These are phyloP conservation scores for Galaxea fascicularis DNA, from an alignment of 92 coral and sea anemone genomes.

Conservation along the genomic window DNA sequence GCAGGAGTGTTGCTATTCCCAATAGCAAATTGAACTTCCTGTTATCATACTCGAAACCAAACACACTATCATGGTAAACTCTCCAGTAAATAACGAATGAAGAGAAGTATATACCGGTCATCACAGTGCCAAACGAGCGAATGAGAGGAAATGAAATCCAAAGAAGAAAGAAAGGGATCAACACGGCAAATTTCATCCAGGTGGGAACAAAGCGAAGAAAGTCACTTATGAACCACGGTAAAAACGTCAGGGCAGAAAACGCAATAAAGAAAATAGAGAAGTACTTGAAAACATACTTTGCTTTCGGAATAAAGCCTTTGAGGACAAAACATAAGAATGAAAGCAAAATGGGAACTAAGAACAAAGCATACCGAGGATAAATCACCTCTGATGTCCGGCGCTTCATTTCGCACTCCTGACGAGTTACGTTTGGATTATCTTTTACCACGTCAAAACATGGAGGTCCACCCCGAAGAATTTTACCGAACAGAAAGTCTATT, in stretches of 20 bases:
- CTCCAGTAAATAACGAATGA: conserved; percentile 34
- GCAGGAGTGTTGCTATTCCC: not conserved
- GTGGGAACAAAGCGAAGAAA: not conserved
- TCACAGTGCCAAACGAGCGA: conserved; percentile 20
- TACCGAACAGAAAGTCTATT: conserved; percentile 32
- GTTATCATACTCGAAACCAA: not conserved
- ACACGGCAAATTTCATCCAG: not conserved
- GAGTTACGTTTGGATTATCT: conserved; percentile 17
- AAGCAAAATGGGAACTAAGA: not conserved
- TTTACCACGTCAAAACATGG: not conserved
- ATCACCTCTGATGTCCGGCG: not conserved
- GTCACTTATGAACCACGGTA: conserved; percentile 35
- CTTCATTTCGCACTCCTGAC: conserved; percentile 22
- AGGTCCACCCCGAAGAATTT: conserved; percentile 12
- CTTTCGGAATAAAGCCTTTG: not conserved
- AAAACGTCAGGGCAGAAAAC: conserved; percentile 3
- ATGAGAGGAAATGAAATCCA: conserved; percentile 43
- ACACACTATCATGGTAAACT: not conserved
- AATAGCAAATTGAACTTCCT: not conserved
- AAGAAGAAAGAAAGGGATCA: not conserved
- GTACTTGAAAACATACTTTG: not conserved
- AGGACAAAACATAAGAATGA: conserved; percentile 1
- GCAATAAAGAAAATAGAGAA: not conserved
- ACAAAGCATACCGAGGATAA: not conserved
- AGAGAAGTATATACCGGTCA: not conserved